These are phyloP conservation scores for Xenops minutus DNA, from an alignment of 2,797 vertebrate species.

Conservation along the genomic window DNA sequence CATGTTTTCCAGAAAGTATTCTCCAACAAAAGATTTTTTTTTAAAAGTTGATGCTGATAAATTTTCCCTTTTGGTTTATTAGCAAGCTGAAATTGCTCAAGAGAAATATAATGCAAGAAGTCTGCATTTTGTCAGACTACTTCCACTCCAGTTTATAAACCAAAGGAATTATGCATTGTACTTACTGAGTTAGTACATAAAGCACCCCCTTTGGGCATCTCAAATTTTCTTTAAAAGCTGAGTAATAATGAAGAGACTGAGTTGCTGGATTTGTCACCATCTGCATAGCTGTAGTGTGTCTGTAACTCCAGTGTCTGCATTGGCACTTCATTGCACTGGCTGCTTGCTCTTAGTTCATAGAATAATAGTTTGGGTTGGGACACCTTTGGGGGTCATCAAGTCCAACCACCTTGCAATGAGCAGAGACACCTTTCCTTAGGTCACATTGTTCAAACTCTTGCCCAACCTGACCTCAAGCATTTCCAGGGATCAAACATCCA, in stretches of 20 bases:
- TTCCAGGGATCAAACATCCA: neutral
- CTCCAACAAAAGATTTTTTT: neutral
- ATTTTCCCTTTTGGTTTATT: neutral
- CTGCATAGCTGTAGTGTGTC: fast-evolving
- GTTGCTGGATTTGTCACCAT: neutral
- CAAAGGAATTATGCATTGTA: neutral
- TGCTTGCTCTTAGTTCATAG: neutral
- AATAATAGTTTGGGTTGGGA: neutral
- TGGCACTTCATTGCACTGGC: neutral
- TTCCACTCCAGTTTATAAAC: neutral
- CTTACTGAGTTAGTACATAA: neutral
- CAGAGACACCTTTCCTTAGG: neutral
- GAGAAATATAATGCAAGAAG: neutral
- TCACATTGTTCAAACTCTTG: neutral
- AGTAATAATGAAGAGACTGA: neutral
- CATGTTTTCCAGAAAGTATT: neutral
- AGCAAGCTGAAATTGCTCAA: neutral
- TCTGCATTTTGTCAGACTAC: neutral
- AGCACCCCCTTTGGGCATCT: neutral
- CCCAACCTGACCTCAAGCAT: neutral
- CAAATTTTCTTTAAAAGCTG: neutral
- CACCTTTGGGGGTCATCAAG: too few relatives aligned
- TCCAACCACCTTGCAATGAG: neutral
- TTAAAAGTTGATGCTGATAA: neutral
- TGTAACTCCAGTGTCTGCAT: neutral